Base-by-base conservation (phyloP, 2,113 vertebrate species). In the Clarias gariepinus region DNA sequence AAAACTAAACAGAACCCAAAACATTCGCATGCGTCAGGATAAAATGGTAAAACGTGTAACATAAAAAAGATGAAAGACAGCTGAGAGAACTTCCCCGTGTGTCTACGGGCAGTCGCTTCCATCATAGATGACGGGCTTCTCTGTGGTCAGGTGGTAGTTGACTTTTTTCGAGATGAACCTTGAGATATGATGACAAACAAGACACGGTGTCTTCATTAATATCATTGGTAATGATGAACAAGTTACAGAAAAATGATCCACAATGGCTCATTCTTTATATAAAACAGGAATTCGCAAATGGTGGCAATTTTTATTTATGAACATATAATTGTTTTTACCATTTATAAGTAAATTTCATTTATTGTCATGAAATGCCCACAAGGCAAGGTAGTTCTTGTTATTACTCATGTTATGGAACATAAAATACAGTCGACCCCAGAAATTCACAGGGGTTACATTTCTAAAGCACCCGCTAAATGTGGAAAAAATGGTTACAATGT, bases 81-180 rank as follows among this genome's bases (percentile, higher is more conserved):
- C 23, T 52, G 4, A 68, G 53, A 74, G 25, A 19, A 47, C 4
- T 47, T 33, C 41, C 25, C 57, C 10, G 21, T 4, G 8, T 3
- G 10, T 69, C 93, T 93, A 95, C 13, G 92, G 95, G 90, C 95
- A 95, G 93, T 99, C 97, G 12, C 97, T 99, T 93, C 98, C 98
- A 60, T 99, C 97, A 0, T 99, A 99, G 95, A 98, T 95, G 68
- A 99, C 89, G 25, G 97, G 96, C 84, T 96, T 95, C 92, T 98
- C 97, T 23, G 97, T 92, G 41, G 96, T 95, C 93, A 99, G 93
- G 88, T 96, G 97, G 90, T 97, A 99, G 89, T 96, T 95, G 16
- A 99, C 96, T 88, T 95, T 98, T 94, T 99, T 99, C 76, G 98
- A 98, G 92, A 99, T 94, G 91, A 99, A 99, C 90, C 98, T 99